Evolutionary conservation across 2,888 invertebrate genomes (phyloP), one percentile per base, ranked within the genome.

Genomic region (Phasia obesa): DNA sequence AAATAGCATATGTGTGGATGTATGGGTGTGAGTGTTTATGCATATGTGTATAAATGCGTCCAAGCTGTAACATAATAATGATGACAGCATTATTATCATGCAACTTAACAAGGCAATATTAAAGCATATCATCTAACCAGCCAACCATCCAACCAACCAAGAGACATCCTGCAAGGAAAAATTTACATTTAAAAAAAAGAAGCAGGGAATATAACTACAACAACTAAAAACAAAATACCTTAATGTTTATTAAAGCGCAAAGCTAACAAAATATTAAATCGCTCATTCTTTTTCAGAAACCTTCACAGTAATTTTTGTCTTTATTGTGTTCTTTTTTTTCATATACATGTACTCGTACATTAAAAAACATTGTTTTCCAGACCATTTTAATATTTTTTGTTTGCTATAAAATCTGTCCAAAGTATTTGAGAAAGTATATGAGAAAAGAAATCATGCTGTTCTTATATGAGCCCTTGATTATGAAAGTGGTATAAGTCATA

Each of bases 81-180:
- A 67, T 51, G 51, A 67, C 64, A 78, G 65, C 21, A 65, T 78
- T 78, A 65, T 78, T 78, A 65, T 42, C 23, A 65, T 71, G n/a
- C 42, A 69, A 42, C 13, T 31, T 57, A 67, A 47, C 27, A 76
- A 47, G 47, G 17, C 47, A 65, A 57, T 47, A 74, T 55, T 23
- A 25, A 35, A 53, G 13, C 51, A 69, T n/a, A n/a, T n/a, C n/a
- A 25, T n/a, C 15, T 7, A 25, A 13, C n/a, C 27, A 42, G 11
- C 15, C 44, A 42, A 21, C 9, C 38, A 27, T 27, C 11, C 23
- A 19, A 13, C 31, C 38, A 71, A 51, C n/a, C 59, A 42, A 15
- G 17, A 53, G 2, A 15, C 17, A 64, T 23, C 21, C 47, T 38
- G 11, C 47, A 67, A 59, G 76, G 57, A 49, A 59, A 42, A 59